These are phyloP conservation scores for Oryzias celebensis DNA, from an alignment of 2,113 vertebrate species.

Conservation along the genomic window DNA sequence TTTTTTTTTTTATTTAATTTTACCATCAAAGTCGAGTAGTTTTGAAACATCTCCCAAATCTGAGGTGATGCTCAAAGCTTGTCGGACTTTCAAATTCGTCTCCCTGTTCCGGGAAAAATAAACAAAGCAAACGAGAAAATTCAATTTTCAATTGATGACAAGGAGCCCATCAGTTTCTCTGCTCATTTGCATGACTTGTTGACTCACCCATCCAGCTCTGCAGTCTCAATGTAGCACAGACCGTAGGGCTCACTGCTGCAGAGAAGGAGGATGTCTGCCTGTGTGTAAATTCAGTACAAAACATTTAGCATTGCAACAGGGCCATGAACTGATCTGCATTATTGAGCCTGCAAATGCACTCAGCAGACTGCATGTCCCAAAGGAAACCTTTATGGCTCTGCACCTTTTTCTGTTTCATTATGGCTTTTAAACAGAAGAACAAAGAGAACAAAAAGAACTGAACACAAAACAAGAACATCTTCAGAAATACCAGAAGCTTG, in stretches of 20 bases:
- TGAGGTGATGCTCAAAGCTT: constrained; percentile 84
- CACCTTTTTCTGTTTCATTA: neutral
- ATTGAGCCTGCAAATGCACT: neutral
- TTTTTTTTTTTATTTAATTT: constrained; percentile 57
- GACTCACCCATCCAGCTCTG: constrained; percentile 88
- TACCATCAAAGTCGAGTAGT: constrained; percentile 85
- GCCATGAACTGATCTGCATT: constrained; percentile 27
- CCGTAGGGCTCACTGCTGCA: constrained; percentile 91
- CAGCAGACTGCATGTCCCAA: neutral
- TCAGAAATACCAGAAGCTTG: neutral
- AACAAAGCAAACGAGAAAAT: too few species aligned
- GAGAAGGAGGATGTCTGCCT: constrained; percentile 93
- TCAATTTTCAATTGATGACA: neutral
- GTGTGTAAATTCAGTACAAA: constrained; percentile 51
- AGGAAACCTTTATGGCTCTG: neutral
- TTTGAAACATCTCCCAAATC: constrained; percentile 81
- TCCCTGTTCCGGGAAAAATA: constrained; percentile 74
- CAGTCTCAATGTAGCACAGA: constrained; percentile 91
- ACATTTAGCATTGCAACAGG: constrained; percentile 15
- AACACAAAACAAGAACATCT: neutral
- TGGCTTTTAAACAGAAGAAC: neutral
- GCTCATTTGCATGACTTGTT: neutral
- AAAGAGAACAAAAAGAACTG: neutral
- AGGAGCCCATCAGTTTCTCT: neutral
- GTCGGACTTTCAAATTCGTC: constrained; percentile 92